Conservation (phyloP, 1,140 invertebrate species). For the Potamilus streckersoni region DNA sequence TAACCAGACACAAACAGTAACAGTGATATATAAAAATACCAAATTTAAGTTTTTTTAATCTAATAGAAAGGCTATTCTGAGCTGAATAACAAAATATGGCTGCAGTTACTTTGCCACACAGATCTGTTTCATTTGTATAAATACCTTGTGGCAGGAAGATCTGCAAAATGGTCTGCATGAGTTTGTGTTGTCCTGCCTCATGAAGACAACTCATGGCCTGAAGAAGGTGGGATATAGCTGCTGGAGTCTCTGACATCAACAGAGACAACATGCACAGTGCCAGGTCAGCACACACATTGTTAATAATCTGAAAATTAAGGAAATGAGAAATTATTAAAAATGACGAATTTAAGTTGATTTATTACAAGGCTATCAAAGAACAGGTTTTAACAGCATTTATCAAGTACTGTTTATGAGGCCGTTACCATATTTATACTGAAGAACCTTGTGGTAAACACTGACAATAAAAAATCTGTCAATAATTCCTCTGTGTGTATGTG, state of each 20-base stretch:
- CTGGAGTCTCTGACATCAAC: conserved; percentile 57
- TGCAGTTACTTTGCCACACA: background rate
- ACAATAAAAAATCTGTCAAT: no score
- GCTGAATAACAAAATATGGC: background rate
- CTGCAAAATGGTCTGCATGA: conserved; percentile 50
- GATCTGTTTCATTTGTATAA: background rate
- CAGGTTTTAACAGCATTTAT: no score
- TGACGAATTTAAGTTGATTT: no score
- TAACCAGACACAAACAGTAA: no score
- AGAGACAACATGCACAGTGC: conserved; percentile 53
- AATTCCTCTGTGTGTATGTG: no score
- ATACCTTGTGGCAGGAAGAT: conserved; percentile 57
- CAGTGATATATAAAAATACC: no score
- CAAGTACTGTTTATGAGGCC: no score
- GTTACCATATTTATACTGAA: no score
- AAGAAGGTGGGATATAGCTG: conserved; percentile 58
- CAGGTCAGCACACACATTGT: conserved; percentile 53
- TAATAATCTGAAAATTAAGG: conserved; percentile 43
- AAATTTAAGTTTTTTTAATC: no score
- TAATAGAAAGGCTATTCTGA: no score
- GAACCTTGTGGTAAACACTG: no score
- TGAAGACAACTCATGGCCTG: conserved; percentile 50
- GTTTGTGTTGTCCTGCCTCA: conserved; percentile 41
- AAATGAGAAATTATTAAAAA: background rate
- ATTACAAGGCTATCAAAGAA: no score